Evolutionary conservation across 53 echinoderm and acorn worm genomes (phyloP).

Genomic region (Crossaster papposus): DNA sequence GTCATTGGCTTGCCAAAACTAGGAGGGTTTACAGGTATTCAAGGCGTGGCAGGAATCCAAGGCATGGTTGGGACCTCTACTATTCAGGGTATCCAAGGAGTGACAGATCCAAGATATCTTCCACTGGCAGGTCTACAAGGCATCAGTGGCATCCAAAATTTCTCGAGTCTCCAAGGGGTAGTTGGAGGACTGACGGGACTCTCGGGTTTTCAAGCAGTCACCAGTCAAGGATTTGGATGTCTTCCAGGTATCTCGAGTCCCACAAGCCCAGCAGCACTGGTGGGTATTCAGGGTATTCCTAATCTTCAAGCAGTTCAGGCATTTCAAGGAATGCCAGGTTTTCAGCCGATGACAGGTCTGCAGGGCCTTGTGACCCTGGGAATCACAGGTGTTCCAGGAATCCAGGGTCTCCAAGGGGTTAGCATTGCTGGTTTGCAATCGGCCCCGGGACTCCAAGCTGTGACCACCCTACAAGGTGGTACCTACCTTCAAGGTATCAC

Average conservation of each 20-base stretch:
- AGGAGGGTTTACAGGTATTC: slow-evolving; percentile 17
- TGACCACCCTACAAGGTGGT: slow-evolving; percentile 31
- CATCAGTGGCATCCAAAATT: slow-evolving; percentile 1
- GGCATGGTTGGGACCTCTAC: slow-evolving; percentile 1
- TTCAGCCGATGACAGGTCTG: slow-evolving; percentile 30
- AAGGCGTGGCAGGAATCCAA: slow-evolving; percentile 16
- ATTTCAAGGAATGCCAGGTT: slow-evolving; percentile 19
- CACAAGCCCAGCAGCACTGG: neutral
- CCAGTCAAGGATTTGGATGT: slow-evolving; percentile 9
- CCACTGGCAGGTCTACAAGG: slow-evolving; percentile 32
- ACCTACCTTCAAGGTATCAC: neutral
- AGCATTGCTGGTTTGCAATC: neutral
- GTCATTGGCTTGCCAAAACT: slow-evolving; percentile 5
- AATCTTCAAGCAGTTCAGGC: slow-evolving; percentile 25
- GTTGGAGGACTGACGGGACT: slow-evolving; percentile 1
- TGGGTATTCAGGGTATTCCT: slow-evolving; percentile 24
- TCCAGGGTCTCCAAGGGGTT: slow-evolving; percentile 46
- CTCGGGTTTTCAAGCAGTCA: slow-evolving; percentile 8
- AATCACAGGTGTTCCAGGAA: slow-evolving; percentile 16
- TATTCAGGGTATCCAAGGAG: slow-evolving; percentile 21
- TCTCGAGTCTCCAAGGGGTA: slow-evolving; percentile 10
- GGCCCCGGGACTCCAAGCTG: slow-evolving; percentile 15
- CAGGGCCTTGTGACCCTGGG: slow-evolving; percentile 44
- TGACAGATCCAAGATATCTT: slow-evolving; percentile 10
- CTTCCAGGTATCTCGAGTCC: neutral